Evolutionary conservation across 2,888 invertebrate genomes (phyloP).

Genomic region (Hecatera dysodea): DNA sequence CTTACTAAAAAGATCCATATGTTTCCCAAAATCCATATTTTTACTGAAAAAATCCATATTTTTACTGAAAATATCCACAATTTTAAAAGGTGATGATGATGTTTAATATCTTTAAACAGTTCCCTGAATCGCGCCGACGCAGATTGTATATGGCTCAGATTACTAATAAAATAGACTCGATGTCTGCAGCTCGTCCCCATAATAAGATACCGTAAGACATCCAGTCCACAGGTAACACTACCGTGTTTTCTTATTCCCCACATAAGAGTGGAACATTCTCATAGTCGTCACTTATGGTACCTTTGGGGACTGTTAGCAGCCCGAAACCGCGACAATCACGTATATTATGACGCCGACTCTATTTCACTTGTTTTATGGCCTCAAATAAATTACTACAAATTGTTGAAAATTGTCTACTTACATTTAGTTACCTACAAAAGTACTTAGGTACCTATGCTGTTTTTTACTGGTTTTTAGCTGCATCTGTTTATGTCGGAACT

Average conservation of each 20-base stretch:
- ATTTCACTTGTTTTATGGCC: conserved; percentile 34
- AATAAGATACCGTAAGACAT: too few relatives aligned
- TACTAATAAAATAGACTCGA: neutral
- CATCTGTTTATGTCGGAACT: too few relatives aligned
- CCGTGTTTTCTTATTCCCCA: neutral
- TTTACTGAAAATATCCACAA: too few relatives aligned
- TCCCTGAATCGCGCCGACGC: too few relatives aligned
- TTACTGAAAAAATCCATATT: too few relatives aligned
- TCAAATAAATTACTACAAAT: neutral
- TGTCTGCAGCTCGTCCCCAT: too few relatives aligned
- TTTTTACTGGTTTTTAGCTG: too few relatives aligned
- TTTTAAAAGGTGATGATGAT: too few relatives aligned
- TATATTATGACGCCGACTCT: conserved; percentile 18
- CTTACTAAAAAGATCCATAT: too few relatives aligned
- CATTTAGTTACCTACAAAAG: neutral
- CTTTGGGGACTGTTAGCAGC: conserved; percentile 28
- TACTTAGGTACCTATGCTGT: neutral
- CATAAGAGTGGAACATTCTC: conserved; percentile 10
- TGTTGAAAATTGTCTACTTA: neutral
- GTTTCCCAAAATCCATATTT: too few relatives aligned
- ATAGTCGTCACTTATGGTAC: conserved; percentile 25
- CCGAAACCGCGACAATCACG: conserved; percentile 23
- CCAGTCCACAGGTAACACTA: conserved; percentile 2
- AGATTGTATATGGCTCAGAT: too few relatives aligned
- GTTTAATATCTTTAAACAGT: too few relatives aligned